A percentile compares a stretch with the other conserved stretches of the same genome.
Conservation (phyloP, 1,140 invertebrate genomes). For the Globodera rostochiensis region DNA sequence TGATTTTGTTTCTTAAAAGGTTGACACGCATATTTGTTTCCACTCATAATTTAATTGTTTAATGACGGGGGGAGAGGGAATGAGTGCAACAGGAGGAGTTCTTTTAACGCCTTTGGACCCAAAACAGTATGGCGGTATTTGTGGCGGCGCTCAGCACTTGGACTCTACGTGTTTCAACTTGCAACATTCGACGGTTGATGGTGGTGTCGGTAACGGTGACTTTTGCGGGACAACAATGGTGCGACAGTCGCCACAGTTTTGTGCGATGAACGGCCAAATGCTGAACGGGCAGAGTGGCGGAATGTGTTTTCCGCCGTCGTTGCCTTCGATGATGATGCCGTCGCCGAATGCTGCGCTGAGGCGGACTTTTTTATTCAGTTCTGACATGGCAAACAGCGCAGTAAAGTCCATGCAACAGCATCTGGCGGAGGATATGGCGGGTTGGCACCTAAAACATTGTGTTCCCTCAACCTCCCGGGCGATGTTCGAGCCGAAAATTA, state of each 20-base stretch:
- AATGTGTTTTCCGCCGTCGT: background rate
- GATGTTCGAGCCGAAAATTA: background rate
- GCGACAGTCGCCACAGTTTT: background rate
- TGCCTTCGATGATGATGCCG: background rate
- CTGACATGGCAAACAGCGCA: slow-evolving; percentile 18
- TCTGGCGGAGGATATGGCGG: background rate
- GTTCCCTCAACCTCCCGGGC: background rate
- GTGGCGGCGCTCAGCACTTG: background rate
- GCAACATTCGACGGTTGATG: background rate
- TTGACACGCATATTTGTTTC: too few species aligned
- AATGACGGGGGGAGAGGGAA: too few species aligned
- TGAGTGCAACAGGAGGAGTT: too few species aligned
- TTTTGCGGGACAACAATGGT: background rate
- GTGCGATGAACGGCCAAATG: background rate
- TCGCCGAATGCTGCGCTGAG: background rate
- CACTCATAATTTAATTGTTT: too few species aligned
- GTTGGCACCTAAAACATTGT: slow-evolving; percentile 8
- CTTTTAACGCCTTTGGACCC: background rate
- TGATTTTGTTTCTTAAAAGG: too few species aligned
- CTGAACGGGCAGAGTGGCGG: background rate
- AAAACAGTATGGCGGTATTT: background rate
- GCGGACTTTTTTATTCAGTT: slow-evolving; percentile 19
- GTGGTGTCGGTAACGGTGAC: background rate
- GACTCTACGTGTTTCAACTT: background rate
- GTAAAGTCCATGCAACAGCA: background rate